Evolutionary conservation across 2,797 vertebrate genomes (phyloP).

Genomic region (Syngnathus acus): DNA sequence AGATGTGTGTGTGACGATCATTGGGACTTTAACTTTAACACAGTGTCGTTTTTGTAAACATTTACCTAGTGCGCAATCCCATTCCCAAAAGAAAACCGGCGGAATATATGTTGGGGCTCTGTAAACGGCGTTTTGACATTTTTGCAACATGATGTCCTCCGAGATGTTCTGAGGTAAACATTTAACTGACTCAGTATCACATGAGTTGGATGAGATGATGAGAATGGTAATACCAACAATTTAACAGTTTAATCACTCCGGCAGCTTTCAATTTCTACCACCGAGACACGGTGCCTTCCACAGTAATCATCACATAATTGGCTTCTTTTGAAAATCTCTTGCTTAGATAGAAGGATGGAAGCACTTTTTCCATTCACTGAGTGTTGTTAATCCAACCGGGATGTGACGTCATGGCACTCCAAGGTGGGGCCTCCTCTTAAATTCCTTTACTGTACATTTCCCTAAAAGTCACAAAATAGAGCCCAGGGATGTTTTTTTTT

Average conservation of each 20-base stretch:
- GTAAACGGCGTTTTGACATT: neutral
- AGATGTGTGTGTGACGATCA: too few species aligned
- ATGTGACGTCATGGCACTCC: constrained; percentile 49
- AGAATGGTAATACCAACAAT: neutral
- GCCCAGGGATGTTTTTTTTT: neutral
- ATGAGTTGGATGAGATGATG: neutral
- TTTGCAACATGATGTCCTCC: neutral
- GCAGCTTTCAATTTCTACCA: neutral
- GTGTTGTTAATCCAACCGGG: constrained; percentile 41
- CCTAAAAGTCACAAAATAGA: constrained; percentile 27
- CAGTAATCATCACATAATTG: neutral
- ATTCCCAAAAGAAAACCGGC: too few species aligned
- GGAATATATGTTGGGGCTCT: too few species aligned
- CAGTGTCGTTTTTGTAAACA: too few species aligned
- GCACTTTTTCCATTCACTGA: constrained; percentile 44
- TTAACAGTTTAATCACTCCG: neutral
- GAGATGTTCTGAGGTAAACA: neutral
- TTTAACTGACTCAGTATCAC: neutral
- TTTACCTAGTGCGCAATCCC: too few species aligned
- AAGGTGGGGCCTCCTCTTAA: constrained; percentile 41
- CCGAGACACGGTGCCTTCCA: neutral
- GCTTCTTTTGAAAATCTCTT: constrained; percentile 10
- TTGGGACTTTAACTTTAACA: too few species aligned
- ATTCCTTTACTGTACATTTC: constrained; percentile 41
- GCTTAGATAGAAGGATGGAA: constrained; percentile 27